phyloP scores from a whole-genome alignment of 2,888 invertebrate species.

The Odontocerum albicorne region DNA sequence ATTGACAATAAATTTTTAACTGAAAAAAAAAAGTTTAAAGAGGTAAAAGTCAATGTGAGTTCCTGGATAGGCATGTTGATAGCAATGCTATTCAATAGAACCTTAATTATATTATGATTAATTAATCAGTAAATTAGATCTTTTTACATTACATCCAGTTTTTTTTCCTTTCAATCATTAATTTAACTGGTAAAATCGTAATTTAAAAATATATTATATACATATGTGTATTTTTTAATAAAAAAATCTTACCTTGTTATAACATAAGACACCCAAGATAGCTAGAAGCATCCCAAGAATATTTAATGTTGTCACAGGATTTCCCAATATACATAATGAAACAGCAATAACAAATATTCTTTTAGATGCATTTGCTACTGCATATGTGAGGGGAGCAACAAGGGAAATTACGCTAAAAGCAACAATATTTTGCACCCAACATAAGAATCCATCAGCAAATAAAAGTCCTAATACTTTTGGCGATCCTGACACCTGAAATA shows the following conservation, averaged over 20 bases:
- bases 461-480: constrained; percentile 59
- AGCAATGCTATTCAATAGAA: background rate
- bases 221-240: too few relatives aligned
- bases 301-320: constrained; percentile 88
- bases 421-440: constrained; percentile 93
- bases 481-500: constrained; percentile 30
- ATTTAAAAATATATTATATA: too few relatives aligned
- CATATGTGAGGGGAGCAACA: constrained; percentile 93
- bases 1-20: too few relatives aligned
- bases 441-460: constrained; percentile 80
- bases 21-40: too few relatives aligned
- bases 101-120: background rate
- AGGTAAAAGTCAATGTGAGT: too few relatives aligned
- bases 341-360: constrained; percentile 88
- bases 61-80: background rate
- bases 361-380: constrained; percentile 94
- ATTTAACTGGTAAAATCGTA: too few relatives aligned
- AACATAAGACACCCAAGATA: constrained; percentile 84
- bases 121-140: too few relatives aligned
- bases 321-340: constrained; percentile 83
- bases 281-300: constrained; percentile 89
- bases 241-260: constrained; percentile 87
- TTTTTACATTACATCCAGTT: too few relatives aligned
- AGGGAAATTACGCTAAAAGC: constrained; percentile 91
- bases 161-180: too few relatives aligned